phyloP scores from a whole-genome alignment of 2,797 vertebrate species.

The Odontamblyopus rebecca region DNA sequence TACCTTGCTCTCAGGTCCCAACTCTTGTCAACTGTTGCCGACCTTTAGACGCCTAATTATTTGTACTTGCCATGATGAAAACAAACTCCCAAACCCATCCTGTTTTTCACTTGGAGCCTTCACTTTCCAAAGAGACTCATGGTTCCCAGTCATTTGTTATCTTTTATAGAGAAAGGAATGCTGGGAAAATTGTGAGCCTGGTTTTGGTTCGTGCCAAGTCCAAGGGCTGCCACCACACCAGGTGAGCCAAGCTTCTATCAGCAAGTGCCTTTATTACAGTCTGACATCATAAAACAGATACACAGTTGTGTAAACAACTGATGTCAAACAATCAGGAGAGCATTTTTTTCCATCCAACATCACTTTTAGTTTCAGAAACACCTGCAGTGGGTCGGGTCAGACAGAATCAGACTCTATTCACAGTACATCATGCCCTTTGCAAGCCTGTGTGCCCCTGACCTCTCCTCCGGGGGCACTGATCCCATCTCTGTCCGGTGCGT shows the following conservation, averaged over 20 bases:
- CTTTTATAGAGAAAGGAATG: conserved; percentile 66
- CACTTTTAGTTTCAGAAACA: conserved; percentile 12
- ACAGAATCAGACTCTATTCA: conserved; percentile 57
- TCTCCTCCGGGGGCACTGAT: conserved; percentile 51
- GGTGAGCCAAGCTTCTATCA: conserved; percentile 39
- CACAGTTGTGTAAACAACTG: conserved; percentile 23
- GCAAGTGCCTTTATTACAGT: conserved; percentile 39
- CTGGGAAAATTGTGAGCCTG: conserved; percentile 57
- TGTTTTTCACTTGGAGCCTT: conserved; percentile 59
- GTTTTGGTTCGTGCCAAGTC: conserved; percentile 40
- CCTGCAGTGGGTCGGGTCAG: conserved; percentile 41
- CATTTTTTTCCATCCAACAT: neutral
- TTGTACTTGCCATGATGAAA: conserved; percentile 49
- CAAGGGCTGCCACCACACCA: conserved; percentile 39
- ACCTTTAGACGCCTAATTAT: conserved; percentile 18
- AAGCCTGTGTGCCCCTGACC: conserved; percentile 56
- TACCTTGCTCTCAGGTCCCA: conserved; percentile 26
- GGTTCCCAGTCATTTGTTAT: conserved; percentile 56
- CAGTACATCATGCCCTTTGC: conserved; percentile 50
- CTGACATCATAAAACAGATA: conserved; percentile 31
- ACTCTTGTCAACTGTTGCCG: conserved; percentile 28
- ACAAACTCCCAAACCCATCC: conserved; percentile 58
- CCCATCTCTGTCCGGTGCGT: conserved; percentile 62
- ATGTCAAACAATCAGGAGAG: conserved; percentile 14
- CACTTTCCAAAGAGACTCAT: conserved; percentile 48